Evolutionary conservation across 2,888 invertebrate species (phyloP), one percentile per base, ranked within the genome.

Genomic region (Melieria picta): DNA sequence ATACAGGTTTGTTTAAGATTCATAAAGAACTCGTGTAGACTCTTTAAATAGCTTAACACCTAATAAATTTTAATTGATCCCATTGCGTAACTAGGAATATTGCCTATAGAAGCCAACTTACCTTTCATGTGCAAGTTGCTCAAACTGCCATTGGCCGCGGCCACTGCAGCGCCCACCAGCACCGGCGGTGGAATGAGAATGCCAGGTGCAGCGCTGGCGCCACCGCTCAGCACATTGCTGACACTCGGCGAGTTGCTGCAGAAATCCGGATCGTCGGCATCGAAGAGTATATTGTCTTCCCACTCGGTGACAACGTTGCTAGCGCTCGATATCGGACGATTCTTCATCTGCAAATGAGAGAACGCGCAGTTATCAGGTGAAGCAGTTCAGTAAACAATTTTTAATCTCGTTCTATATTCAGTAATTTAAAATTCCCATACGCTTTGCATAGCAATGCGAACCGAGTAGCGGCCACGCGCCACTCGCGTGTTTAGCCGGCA

Each of bases 231-330:
- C 72, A 79, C 80, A 75, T 80, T 77, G 72, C 76, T 78, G 63
- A 72, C 75, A 74, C 76, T 79, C 43, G 80, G 75, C 46, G 80
- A 76, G 30, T 79, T 77, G 74, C 79, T 81, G 72, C 83, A 84
- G 76, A 86, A 86, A 80, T 86, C 86, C 61, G 86, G 86, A 82
- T 86, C 86, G 77, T 86, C 86, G 50, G 84, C 83, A 80, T 86
- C 86, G 76, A 86, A 86, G 56, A 85, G 80, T 67, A 77, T 70
- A 73, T 83, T 84, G 72, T 86, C 86, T 77, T 86, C 86, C 86
- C 86, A 86, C 76, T 86, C 86, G 56, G 84, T 82, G 71, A 84
- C 83, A 72, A 84, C 82, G 71, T 76, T 77, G 71, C 76, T 77
- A 73, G 74, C 70, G 71, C 61, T 72, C 71, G 76, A 72, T 69